These are phyloP conservation scores for Alethe castanea DNA, from an alignment of 2,113 vertebrate species.

Conservation along the genomic window DNA sequence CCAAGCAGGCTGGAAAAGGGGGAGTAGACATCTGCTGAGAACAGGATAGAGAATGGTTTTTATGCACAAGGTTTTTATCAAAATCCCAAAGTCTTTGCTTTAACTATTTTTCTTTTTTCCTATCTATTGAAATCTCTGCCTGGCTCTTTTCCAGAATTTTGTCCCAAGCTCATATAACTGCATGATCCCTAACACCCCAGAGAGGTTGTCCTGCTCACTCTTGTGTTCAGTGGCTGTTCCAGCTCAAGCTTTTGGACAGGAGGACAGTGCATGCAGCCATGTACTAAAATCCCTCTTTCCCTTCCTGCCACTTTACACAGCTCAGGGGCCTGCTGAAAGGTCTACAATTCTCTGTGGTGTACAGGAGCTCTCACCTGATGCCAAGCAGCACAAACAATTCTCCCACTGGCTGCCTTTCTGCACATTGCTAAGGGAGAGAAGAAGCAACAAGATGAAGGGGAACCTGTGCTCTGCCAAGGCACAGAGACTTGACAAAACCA, in stretches of 20 bases:
- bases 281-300: neutral
- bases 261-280: rapidly evolving
- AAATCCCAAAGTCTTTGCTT: neutral
- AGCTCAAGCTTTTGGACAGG: neutral
- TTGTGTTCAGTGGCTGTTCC: neutral
- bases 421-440: neutral
- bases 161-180: neutral
- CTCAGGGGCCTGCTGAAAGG: neutral
- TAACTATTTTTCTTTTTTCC: neutral
- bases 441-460: neutral
- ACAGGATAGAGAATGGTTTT: neutral
- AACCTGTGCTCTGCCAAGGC: neutral
- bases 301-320: neutral
- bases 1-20: neutral
- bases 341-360: neutral
- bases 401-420: neutral
- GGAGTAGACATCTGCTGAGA: neutral
- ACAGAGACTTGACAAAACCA: neutral
- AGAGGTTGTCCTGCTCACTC: neutral
- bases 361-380: neutral
- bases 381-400: neutral
- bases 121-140: neutral
- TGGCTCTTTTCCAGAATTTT: neutral
- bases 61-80: neutral
- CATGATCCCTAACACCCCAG: neutral